Evolutionary conservation across 2,797 vertebrate genomes (phyloP).

Genomic region (Galagoides demidoff): DNA sequence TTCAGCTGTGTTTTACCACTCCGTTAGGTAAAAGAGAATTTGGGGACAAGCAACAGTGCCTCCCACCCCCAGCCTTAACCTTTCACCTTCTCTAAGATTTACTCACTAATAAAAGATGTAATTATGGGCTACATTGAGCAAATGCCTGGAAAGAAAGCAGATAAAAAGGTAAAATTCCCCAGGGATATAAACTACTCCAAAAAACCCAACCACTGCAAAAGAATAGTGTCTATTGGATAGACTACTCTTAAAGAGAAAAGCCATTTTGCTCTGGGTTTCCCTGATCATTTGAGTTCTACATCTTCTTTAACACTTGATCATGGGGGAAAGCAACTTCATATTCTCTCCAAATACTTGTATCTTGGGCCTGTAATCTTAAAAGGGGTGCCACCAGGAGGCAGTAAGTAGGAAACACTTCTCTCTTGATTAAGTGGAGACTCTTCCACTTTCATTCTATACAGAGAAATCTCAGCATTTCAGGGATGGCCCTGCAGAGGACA

Average conservation of each 20-base stretch:
- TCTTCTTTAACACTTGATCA: neutral
- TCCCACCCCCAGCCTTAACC: neutral
- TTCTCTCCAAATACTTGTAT: neutral
- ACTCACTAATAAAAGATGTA: neutral
- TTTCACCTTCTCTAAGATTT: neutral
- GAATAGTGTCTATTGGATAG: neutral
- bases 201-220: neutral
- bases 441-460: neutral
- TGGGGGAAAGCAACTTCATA: neutral
- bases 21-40: neutral
- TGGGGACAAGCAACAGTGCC: neutral
- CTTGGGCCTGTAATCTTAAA: neutral
- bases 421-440: neutral
- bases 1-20: neutral
- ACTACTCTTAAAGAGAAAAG: neutral
- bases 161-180: neutral
- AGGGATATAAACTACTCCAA: neutral
- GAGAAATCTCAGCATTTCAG: neutral
- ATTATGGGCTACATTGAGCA: neutral
- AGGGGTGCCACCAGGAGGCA: neutral
- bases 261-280: neutral
- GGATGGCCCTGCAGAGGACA: neutral
- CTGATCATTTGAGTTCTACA: neutral
- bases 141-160: neutral
- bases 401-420: neutral